These are phyloP conservation scores for Vespertilio murinus DNA, from an alignment of 2,797 vertebrate species.

Conservation along the genomic window DNA sequence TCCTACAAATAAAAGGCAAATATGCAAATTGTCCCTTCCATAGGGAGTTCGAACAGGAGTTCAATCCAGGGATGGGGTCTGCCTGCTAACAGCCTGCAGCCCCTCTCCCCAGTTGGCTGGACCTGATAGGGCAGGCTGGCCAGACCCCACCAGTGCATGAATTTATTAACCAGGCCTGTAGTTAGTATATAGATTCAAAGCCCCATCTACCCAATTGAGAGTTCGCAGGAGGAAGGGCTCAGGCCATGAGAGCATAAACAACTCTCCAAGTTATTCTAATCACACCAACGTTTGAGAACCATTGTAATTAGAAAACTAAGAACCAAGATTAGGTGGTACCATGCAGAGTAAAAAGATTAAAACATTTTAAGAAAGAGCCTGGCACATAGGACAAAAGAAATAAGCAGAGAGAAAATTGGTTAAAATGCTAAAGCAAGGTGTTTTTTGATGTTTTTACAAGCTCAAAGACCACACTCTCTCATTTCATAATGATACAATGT, in stretches of 20 bases:
- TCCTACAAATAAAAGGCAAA: neutral
- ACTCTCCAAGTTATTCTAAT: neutral
- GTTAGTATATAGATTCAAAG: neutral
- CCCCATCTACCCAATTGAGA: neutral
- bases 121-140: no score
- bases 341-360: neutral
- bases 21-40: no score
- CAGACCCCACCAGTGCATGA: no score
- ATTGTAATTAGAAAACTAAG: neutral
- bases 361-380: neutral
- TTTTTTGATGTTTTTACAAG: neutral
- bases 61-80: fast-evolving
- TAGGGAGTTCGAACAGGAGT: no score
- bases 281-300: neutral
- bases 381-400: neutral
- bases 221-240: neutral
- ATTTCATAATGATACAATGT: no score
- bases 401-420: neutral
- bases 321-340: neutral
- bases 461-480: neutral
- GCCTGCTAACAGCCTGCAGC: no score
- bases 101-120: no score
- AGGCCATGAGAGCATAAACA: neutral
- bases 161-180: no score
- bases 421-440: neutral